phyloP scores from a whole-genome alignment of 2,888 invertebrate genomes.

The Cosmia trapezina region DNA sequence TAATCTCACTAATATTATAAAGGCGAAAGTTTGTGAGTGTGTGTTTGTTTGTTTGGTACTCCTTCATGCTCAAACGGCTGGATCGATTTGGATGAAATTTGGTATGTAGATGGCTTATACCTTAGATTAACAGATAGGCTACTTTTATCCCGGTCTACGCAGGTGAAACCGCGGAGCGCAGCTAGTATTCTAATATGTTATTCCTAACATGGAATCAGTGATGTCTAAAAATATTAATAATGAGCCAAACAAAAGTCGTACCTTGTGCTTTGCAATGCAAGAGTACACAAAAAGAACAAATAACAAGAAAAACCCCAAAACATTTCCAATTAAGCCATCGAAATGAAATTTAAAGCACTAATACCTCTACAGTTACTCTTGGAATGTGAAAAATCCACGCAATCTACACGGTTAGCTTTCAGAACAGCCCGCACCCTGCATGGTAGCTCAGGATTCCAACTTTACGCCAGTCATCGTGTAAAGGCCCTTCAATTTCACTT shows the following conservation, averaged over 20 bases:
- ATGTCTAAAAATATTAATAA: not conserved
- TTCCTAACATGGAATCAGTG: not conserved
- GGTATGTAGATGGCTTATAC: no score
- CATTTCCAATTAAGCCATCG: slow-evolving; percentile 23
- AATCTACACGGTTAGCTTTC: slow-evolving; percentile 36
- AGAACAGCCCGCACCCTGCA: slow-evolving; percentile 40
- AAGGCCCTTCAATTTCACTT: slow-evolving; percentile 71
- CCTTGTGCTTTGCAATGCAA: not conserved
- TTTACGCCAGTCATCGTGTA: slow-evolving; percentile 72
- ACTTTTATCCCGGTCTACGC: no score
- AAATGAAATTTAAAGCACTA: slow-evolving; percentile 13
- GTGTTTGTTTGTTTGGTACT: no score
- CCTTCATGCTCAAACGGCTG: no score
- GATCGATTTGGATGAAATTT: no score
- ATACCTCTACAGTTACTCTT: slow-evolving; percentile 11
- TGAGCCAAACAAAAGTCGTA: not conserved
- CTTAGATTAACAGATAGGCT: no score
- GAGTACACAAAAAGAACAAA: not conserved
- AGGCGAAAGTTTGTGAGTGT: no score
- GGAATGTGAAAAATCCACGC: slow-evolving; percentile 55
- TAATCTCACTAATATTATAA: no score
- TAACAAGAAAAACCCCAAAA: not conserved
- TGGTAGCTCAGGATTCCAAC: slow-evolving; percentile 59
- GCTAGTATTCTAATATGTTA: not conserved
- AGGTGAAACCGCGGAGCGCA: no score